Conservation (phyloP, 1,140 invertebrate genomes). For the Melitaea cinxia region DNA sequence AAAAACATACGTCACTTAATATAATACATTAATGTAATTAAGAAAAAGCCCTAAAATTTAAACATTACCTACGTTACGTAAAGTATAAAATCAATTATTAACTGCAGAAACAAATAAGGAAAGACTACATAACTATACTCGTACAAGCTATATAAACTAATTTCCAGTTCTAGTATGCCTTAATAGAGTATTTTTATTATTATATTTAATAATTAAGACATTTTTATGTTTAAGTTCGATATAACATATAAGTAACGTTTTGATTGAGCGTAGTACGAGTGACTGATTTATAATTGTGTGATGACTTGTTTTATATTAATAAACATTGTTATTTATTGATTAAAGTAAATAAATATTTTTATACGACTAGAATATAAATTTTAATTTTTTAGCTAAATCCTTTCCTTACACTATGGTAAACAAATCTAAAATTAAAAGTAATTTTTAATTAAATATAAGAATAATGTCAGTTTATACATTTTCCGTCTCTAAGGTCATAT, state of each 20-base stretch:
- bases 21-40: too few relatives aligned
- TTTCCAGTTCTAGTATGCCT: not conserved
- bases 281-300: not conserved
- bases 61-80: too few relatives aligned
- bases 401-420: not conserved
- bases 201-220: not conserved
- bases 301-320: not conserved
- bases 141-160: not conserved
- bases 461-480: too few relatives aligned
- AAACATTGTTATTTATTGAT: conserved; percentile 18
- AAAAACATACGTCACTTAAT: too few relatives aligned
- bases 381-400: not conserved
- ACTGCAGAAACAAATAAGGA: too few relatives aligned
- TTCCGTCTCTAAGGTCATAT: too few relatives aligned
- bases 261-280: not conserved
- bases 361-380: not conserved
- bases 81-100: too few relatives aligned
- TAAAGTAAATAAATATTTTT: conserved; percentile 26
- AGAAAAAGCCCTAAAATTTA: too few relatives aligned
- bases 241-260: not conserved
- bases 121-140: not conserved
- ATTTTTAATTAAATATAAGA: not conserved
- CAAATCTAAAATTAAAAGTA: too few relatives aligned
- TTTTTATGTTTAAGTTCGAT: conserved; percentile 1
- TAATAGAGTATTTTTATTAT: not conserved